phyloP scores from a whole-genome alignment of 2,888 invertebrate species.

The Lasioglossum lativentre region DNA sequence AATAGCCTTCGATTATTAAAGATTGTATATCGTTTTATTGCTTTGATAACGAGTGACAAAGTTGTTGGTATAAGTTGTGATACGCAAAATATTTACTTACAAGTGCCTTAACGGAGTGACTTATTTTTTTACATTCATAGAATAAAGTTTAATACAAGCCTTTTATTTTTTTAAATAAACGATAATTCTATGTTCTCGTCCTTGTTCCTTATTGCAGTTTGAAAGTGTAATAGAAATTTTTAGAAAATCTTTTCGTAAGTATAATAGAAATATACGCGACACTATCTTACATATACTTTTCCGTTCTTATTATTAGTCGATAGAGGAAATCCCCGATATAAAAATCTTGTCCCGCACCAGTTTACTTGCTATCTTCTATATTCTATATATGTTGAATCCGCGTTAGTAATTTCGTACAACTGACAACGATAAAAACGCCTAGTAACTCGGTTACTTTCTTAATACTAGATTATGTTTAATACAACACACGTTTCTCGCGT shows the following conservation, averaged over 20 bases:
- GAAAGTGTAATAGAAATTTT: not conserved
- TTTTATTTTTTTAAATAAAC: constrained; percentile 10
- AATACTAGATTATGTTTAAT: constrained; percentile 35
- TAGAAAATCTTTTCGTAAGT: not conserved
- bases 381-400: not conserved
- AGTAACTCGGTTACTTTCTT: not conserved
- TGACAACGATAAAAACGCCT: not conserved
- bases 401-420: constrained; percentile 23
- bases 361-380: constrained; percentile 24
- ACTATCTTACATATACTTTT: not conserved
- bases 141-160: constrained; percentile 51
- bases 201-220: constrained; percentile 2
- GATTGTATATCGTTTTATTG: constrained; percentile 44
- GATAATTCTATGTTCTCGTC: not conserved
- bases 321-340: constrained; percentile 24
- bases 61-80: constrained; percentile 20
- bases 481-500: not conserved
- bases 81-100: constrained; percentile 37
- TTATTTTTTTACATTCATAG: constrained; percentile 52
- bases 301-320: constrained; percentile 27
- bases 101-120: constrained; percentile 43
- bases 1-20: constrained; percentile 22
- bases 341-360: constrained; percentile 40
- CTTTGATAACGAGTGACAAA: constrained; percentile 45
- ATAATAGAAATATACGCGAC: not conserved